Evolutionary conservation across 2,888 invertebrate species (phyloP).

Genomic region (Amphimallon solstitiale): DNA sequence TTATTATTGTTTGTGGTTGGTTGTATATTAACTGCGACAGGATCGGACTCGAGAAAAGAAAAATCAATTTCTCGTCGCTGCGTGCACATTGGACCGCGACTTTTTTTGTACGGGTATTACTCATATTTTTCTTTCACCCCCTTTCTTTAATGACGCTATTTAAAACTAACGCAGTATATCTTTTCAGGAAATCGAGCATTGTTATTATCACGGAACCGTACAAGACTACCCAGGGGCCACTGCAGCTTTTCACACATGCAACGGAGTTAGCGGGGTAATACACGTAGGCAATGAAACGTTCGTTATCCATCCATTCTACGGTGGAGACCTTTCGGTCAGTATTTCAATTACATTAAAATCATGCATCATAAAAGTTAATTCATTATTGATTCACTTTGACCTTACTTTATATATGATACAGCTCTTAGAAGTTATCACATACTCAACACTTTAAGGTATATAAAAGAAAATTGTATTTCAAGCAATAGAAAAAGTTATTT

Average conservation of each 20-base stretch:
- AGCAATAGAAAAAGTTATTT: too few relatives aligned
- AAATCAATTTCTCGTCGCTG: too few relatives aligned
- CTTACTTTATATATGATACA: neutral
- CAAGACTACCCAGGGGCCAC: slow-evolving; percentile 96
- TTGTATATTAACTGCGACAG: too few relatives aligned
- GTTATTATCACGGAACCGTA: slow-evolving; percentile 98
- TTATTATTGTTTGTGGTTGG: too few relatives aligned
- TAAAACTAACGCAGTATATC: slow-evolving; percentile 36
- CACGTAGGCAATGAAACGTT: slow-evolving; percentile 98
- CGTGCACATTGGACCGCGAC: too few relatives aligned
- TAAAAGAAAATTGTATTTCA: too few relatives aligned
- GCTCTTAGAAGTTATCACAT: too few relatives aligned
- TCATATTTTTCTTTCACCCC: too few relatives aligned
- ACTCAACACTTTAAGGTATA: too few relatives aligned
- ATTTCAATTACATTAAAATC: slow-evolving; percentile 41
- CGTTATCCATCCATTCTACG: slow-evolving; percentile 97
- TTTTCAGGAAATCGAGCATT: slow-evolving; percentile 93
- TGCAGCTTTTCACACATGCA: slow-evolving; percentile 97
- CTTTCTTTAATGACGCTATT: too few relatives aligned
- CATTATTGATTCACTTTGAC: neutral
- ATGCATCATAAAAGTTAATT: neutral
- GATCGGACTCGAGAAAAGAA: too few relatives aligned
- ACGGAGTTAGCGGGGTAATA: slow-evolving; percentile 96
- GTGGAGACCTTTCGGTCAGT: slow-evolving; percentile 96
- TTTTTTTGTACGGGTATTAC: too few relatives aligned